A percentile compares a stretch with the other conserved stretches of the same genome.
phyloP scores from a whole-genome alignment of 2,888 invertebrate species.

The Morinoia aosen region DNA sequence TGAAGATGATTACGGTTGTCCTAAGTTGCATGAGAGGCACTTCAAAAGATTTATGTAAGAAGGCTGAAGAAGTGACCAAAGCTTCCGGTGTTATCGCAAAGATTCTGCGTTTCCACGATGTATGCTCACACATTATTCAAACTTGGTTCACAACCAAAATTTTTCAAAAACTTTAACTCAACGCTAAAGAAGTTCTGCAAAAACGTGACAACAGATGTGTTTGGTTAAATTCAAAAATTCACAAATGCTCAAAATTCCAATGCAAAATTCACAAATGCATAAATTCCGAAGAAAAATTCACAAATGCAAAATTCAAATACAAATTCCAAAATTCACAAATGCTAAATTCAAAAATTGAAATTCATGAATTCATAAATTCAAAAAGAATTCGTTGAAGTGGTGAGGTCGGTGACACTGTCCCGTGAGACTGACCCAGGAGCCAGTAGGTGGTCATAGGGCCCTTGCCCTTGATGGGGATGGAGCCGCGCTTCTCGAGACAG shows the following conservation, averaged over 20 bases:
- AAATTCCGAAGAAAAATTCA: neutral
- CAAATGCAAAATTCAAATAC: too few species aligned
- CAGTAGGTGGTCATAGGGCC: slow-evolving; percentile 86
- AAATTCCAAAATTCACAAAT: neutral
- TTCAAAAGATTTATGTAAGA: too few species aligned
- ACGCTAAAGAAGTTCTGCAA: too few species aligned
- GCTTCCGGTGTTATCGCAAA: neutral
- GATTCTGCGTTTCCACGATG: too few species aligned
- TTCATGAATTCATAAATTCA: neutral
- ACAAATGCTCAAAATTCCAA: neutral
- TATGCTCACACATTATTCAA: too few species aligned
- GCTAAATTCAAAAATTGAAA: neutral
- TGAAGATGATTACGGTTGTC: neutral
- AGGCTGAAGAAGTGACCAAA: too few species aligned
- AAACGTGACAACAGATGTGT: too few species aligned
- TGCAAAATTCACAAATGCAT: neutral
- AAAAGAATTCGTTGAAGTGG: neutral
- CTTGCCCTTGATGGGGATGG: slow-evolving; percentile 87
- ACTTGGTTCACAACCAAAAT: too few species aligned
- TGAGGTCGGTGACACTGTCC: slow-evolving; percentile 70
- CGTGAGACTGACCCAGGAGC: slow-evolving; percentile 81
- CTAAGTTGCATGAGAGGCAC: neutral
- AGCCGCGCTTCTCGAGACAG: slow-evolving; percentile 81
- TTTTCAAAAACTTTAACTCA: too few species aligned
- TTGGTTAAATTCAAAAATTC: neutral